Evolutionary conservation across 2,888 invertebrate genomes (phyloP), one percentile per base, ranked within the genome.

Genomic region (Xiphydria camelus): DNA sequence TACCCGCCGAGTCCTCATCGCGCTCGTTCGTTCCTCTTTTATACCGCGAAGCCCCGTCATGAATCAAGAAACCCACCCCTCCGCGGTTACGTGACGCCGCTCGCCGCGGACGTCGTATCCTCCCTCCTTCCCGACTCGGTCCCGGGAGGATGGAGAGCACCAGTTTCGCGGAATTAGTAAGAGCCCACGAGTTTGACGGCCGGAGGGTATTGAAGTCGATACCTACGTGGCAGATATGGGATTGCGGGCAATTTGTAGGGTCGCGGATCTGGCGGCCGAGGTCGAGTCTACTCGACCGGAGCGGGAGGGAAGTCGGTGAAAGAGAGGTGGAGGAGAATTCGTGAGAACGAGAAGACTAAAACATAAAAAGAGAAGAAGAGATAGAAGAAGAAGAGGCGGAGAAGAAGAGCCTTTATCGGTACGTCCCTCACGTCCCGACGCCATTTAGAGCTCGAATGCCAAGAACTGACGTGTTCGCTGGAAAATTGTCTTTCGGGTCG

Each of bases 391-490:
- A 34, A 39, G 38, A 45, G 46, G 49, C 26, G 36, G 41, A 45
- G 38, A 38, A 19, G 9, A 22, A 34, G 17, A 32, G 51, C 14
- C 53, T 40, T 55, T 51, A 52, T 54, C 51, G 44, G 59, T 55
- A 59, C 45, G 51, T 53, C 47, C 45, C 55, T 61, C 59, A 59
- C 62, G 60, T 59, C 31, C 51, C 50, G 34, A 40, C 57, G 50
- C 60, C 57, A 61, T 60, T 62, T 53, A 55, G 53, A 55, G 47
- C 57, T 42, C 45, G 53, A 52, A 54, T 47, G 49, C 50, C 53
- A 44, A 46, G 51, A 47, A 59, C 45, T 53, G 53, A 51, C 48
- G 51, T 45, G 49, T 51, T 50, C 40, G 43, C 35, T 25, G 44
- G 49, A 46, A 51, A 61, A 60, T 56, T 50, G 47, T 45, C 56